Conservation (phyloP, 2,888 invertebrate genomes). For the Terebella lapidaria region DNA sequence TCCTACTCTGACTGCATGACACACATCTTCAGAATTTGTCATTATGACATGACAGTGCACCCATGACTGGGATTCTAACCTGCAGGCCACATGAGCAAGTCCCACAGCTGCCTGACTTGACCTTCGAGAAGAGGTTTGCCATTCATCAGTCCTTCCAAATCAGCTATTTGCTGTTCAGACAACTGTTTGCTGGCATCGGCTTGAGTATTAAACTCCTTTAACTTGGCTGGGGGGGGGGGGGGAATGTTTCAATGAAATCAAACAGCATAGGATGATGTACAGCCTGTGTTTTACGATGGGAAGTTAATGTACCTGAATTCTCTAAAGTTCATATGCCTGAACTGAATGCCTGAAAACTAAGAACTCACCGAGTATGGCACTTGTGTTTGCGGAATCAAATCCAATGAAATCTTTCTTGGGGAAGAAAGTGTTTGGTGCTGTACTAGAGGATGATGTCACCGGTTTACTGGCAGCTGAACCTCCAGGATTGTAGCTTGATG, state of each 20-base stretch:
- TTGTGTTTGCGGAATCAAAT: background rate
- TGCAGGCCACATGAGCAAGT: constrained; percentile 69
- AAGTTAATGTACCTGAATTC: too few species aligned
- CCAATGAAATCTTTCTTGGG: background rate
- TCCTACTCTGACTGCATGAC: too few species aligned
- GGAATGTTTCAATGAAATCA: background rate
- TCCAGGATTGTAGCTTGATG: too few species aligned
- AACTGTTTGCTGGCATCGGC: constrained; percentile 52
- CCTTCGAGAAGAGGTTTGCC: constrained; percentile 43
- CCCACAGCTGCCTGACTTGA: constrained; percentile 60
- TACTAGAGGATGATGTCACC: too few species aligned
- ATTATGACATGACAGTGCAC: too few species aligned
- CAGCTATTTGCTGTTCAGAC: constrained; percentile 58
- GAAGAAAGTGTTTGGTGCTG: background rate
- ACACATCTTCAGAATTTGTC: too few species aligned
- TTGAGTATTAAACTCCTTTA: constrained; percentile 41
- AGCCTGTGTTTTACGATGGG: too few species aligned
- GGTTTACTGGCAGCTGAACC: too few species aligned
- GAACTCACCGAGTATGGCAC: background rate
- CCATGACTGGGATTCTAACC: constrained; percentile 55
- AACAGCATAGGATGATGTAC: background rate
- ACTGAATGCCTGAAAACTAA: too few species aligned
- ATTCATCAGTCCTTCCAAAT: constrained; percentile 53
- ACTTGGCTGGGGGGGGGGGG: constrained; percentile 40
- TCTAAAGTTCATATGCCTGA: too few species aligned